These are phyloP conservation scores for cat (Felis catus) DNA, from an alignment of 2,113 vertebrate species.

Conservation along the genomic window F.catus_Fca126_mat1.0 CM031412.1:76887501-76888000, in stretches of 20 bases:
- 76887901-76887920: not conserved
- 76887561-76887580: slow-evolving; percentile 13
- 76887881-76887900: not conserved
- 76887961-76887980: not conserved
- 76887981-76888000: not conserved
- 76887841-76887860: not conserved
- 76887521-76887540: slow-evolving; percentile 42
- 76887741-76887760: too few species aligned
- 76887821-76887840: not conserved
- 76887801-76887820: too few species aligned
- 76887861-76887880: not conserved
- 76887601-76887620: not conserved
- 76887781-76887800: too few species aligned
- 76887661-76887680: too few species aligned
- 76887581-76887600: not conserved
- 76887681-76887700: too few species aligned
- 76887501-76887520: slow-evolving; percentile 62
- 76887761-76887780: too few species aligned
- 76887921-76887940: not conserved
- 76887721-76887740: too few species aligned
- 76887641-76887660: too few species aligned
- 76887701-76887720: too few species aligned
- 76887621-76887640: not conserved
- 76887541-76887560: slow-evolving; percentile 31
- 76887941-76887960: not conserved